phyloP scores from a whole-genome alignment of 2,113 vertebrate genomes.

The Gallinago paraguaiae region DNA sequence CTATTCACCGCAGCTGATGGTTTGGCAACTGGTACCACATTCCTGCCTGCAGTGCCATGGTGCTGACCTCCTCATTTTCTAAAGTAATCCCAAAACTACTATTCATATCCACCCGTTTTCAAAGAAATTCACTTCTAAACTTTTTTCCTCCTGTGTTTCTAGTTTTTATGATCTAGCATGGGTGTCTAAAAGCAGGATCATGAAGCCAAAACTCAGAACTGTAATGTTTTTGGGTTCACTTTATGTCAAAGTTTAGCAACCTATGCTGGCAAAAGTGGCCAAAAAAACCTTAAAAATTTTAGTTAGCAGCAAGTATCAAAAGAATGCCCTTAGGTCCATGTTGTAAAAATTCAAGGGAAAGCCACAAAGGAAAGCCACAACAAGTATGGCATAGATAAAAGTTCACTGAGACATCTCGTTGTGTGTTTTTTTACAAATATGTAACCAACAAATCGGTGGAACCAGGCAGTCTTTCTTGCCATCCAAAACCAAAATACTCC shows the following conservation, averaged over 20 bases:
- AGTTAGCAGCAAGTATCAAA: neutral
- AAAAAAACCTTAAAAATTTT: neutral
- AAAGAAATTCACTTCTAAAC: neutral
- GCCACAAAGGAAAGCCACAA: neutral
- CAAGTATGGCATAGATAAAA: rapidly evolving
- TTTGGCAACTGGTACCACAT: neutral
- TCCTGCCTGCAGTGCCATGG: neutral
- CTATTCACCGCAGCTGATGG: neutral
- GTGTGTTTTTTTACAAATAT: neutral
- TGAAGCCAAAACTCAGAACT: neutral
- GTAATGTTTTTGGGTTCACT: neutral
- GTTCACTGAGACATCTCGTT: neutral
- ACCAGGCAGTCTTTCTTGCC: neutral
- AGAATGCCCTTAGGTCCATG: neutral
- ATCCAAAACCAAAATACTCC: neutral
- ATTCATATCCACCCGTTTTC: neutral
- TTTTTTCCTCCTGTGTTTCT: neutral
- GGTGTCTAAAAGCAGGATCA: neutral
- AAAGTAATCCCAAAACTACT: neutral
- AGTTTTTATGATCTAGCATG: neutral
- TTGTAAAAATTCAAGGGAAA: neutral
- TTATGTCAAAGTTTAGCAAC: neutral
- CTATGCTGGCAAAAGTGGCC: neutral
- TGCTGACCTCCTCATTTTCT: neutral
- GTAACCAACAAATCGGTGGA: neutral